These are phyloP conservation scores for Eupithecia exiguata DNA, from an alignment of 2,888 invertebrate genomes.

Conservation along the genomic window DNA sequence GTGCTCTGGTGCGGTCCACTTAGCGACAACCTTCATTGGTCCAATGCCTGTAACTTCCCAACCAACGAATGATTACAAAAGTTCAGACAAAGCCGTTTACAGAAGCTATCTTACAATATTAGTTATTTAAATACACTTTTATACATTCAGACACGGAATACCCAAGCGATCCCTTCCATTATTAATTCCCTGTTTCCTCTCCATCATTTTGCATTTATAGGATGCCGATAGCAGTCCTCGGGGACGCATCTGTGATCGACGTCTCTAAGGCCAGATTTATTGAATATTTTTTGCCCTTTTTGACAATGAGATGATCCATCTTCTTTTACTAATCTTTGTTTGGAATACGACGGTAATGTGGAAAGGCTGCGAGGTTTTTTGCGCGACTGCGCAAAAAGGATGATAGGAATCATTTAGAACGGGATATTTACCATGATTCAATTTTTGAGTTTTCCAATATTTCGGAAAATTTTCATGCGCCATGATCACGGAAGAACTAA, in stretches of 20 bases:
- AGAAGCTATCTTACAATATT: not conserved
- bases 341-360: conserved; percentile 36
- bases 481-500: too few species aligned
- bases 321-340: conserved; percentile 55
- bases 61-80: too few species aligned
- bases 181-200: conserved; percentile 46
- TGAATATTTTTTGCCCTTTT: conserved; percentile 71
- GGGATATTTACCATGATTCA: too few species aligned
- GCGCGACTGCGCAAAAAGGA: not conserved
- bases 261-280: conserved; percentile 70
- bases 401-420: too few species aligned
- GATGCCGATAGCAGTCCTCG: conserved; percentile 61
- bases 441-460: too few species aligned
- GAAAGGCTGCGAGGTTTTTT: not conserved
- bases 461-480: too few species aligned
- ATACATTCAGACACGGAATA: conserved; percentile 13
- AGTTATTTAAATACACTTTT: not conserved
- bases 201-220: conserved; percentile 66
- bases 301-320: conserved; percentile 72
- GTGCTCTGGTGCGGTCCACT: too few species aligned
- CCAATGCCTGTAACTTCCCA: too few species aligned
- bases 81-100: too few species aligned
- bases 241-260: conserved; percentile 79
- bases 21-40: too few species aligned
- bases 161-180: conserved; percentile 12